Percentiles rank a stretch among this genome's conserved stretches.
phyloP scores from a whole-genome alignment of 2,797 vertebrate genomes.

The Bothrops alternatus region DNA sequence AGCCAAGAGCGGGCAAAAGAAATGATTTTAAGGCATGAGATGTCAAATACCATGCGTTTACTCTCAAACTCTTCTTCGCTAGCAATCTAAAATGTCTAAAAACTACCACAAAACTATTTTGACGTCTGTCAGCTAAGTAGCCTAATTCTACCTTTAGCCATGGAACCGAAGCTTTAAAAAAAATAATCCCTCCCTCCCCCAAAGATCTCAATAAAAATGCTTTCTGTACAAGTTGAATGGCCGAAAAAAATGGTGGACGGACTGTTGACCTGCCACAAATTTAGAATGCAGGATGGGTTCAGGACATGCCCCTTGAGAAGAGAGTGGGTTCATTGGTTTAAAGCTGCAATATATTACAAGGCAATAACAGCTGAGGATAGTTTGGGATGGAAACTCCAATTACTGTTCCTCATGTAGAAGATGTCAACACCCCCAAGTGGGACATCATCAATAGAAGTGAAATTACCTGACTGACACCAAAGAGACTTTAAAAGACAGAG shows the following conservation, averaged over 20 bases:
- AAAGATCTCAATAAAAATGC: constrained; percentile 74
- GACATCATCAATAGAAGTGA: background rate
- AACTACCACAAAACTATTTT: constrained; percentile 75
- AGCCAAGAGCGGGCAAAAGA: constrained; percentile 40
- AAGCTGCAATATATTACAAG: constrained; percentile 78
- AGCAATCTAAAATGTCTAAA: constrained; percentile 78
- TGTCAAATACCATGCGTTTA: constrained; percentile 79
- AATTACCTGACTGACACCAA: background rate
- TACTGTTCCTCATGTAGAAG: constrained; percentile 53
- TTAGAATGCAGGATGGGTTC: constrained; percentile 72
- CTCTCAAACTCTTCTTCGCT: constrained; percentile 77
- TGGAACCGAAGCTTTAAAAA: constrained; percentile 62
- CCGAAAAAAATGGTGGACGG: constrained; percentile 68
- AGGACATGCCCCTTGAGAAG: constrained; percentile 74
- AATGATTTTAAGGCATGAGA: constrained; percentile 70
- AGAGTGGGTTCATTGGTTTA: constrained; percentile 74
- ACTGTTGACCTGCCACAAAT: constrained; percentile 69
- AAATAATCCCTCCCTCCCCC: constrained; percentile 38
- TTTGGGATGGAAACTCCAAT: constrained; percentile 65
- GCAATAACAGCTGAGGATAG: constrained; percentile 45
- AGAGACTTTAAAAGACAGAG: constrained; percentile 35
- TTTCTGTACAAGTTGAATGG: constrained; percentile 81
- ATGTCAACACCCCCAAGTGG: constrained; percentile 9
- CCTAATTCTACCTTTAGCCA: constrained; percentile 76
- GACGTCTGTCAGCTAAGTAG: constrained; percentile 74